phyloP scores from a whole-genome alignment of 2,888 invertebrate species.

The Cephus rjabovi region DNA sequence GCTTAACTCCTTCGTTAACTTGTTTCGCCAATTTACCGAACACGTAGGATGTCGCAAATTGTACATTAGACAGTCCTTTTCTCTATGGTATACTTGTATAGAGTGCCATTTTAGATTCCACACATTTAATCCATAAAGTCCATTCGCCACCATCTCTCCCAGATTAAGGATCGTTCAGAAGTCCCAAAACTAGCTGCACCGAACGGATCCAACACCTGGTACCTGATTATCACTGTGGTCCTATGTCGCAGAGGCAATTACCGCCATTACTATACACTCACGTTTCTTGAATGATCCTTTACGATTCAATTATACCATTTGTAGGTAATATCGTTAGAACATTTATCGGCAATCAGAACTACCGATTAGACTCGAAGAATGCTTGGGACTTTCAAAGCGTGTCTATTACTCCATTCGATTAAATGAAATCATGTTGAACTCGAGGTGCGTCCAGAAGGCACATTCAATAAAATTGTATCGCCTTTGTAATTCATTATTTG shows the following conservation, averaged over 20 bases:
- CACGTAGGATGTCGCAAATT: not conserved
- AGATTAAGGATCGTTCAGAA: conserved; percentile 31
- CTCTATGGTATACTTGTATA: not conserved
- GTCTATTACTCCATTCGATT: not conserved
- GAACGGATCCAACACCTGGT: conserved; percentile 50
- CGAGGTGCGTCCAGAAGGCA: not conserved
- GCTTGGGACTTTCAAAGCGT: not conserved
- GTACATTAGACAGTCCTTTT: not conserved
- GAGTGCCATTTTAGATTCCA: no score
- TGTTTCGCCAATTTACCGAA: not conserved
- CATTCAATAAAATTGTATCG: not conserved
- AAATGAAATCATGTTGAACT: not conserved
- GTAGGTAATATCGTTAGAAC: not conserved
- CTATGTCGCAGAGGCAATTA: conserved; percentile 35
- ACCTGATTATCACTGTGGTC: conserved; percentile 46
- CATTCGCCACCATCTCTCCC: conserved; percentile 41
- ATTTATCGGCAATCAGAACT: not conserved
- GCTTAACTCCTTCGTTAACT: not conserved
- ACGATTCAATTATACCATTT: not conserved
- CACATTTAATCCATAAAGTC: no score
- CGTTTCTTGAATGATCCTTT: conserved; percentile 18
- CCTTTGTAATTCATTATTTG: not conserved
- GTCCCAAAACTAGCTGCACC: conserved; percentile 45
- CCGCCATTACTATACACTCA: conserved; percentile 32
- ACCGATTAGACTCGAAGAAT: not conserved